phyloP scores from a whole-genome alignment of 2,888 invertebrate species.

The Campoplex capitator region DNA sequence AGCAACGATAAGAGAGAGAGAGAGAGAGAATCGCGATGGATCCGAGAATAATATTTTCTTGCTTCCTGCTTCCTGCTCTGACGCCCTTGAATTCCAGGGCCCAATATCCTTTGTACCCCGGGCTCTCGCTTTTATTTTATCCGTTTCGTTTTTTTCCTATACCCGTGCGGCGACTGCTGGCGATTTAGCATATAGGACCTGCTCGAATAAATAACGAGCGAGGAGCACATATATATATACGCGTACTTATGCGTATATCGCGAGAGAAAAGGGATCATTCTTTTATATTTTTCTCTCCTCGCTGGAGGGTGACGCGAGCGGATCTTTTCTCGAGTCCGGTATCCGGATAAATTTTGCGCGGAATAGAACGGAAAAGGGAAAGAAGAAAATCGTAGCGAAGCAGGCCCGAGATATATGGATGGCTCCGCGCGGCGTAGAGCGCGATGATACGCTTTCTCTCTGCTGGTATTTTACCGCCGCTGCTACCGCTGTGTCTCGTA shows the following conservation, averaged over 20 bases:
- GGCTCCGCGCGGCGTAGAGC: background rate
- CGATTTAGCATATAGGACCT: constrained; percentile 71
- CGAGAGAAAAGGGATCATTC: constrained; percentile 13
- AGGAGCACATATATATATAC: background rate
- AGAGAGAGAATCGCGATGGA: constrained; percentile 8
- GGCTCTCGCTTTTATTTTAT: background rate
- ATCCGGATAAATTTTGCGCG: constrained; percentile 59
- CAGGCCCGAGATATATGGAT: background rate
- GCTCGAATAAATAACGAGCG: constrained; percentile 71
- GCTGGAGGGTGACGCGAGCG: constrained; percentile 24
- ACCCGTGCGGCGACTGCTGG: constrained; percentile 38
- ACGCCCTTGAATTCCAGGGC: background rate
- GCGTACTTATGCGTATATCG: constrained; percentile 2
- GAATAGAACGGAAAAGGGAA: constrained; percentile 35
- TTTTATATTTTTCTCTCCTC: constrained; percentile 12
- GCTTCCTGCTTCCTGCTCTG: background rate
- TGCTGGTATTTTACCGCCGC: background rate
- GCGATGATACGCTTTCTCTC: constrained; percentile 4
- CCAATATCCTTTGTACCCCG: constrained; percentile 37
- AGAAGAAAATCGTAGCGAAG: constrained; percentile 45
- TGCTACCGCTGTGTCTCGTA: constrained; percentile 1
- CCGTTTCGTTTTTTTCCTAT: background rate
- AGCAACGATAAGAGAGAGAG: constrained; percentile 15
- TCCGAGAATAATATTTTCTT: constrained; percentile 8
- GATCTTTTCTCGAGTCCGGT: background rate